Conservation (phyloP, 2,113 vertebrate genomes). For the Campylorhamphus procurvoides region DNA sequence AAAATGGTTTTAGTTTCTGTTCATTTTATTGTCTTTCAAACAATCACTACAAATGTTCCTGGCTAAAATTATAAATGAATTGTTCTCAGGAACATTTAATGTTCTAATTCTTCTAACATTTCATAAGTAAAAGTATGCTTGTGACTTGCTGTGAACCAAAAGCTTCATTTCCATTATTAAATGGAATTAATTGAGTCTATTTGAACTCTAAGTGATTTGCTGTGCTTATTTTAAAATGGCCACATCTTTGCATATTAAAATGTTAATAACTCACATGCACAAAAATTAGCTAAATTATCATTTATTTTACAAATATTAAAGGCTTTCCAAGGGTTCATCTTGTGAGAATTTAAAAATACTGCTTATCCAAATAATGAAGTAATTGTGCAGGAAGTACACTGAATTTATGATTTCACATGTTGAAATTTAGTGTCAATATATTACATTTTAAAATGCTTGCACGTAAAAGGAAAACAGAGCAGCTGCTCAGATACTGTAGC, state of each 20-base stretch:
- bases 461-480: neutral
- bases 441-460: neutral
- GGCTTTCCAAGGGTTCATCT: neutral
- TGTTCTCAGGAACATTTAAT: neutral
- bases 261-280: neutral
- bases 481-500: neutral
- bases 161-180: neutral
- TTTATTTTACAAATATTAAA: neutral
- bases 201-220: neutral
- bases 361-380: neutral
- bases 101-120: neutral
- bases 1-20: neutral
- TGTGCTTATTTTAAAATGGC: neutral
- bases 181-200: neutral
- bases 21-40: constrained; percentile 12
- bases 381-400: neutral
- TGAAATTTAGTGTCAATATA: neutral
- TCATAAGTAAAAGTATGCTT: neutral
- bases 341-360: neutral
- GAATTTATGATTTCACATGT: neutral
- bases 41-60: neutral
- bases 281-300: neutral
- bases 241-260: neutral
- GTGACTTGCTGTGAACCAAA: neutral
- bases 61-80: constrained; percentile 28